Evolutionary conservation across 2,797 vertebrate species (phyloP).

Genomic region (Nannoperca obscura): DNA sequence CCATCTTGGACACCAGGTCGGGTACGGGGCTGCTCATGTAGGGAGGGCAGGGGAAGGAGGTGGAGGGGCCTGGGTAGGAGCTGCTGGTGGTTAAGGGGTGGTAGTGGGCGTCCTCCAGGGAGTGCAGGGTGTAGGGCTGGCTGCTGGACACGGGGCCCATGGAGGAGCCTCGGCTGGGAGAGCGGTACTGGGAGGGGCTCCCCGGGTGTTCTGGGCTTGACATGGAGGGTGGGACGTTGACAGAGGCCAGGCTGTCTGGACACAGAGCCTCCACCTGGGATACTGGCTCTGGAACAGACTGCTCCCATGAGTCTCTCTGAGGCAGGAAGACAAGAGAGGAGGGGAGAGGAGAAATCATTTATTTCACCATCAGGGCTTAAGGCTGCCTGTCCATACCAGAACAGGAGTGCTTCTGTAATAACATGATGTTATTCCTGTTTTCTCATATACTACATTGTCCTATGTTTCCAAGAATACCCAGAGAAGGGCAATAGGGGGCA

Average conservation of each 20-base stretch:
- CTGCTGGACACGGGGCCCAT: conserved; percentile 73
- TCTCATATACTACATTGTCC: background rate
- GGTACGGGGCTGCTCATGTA: conserved; percentile 83
- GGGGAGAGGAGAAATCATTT: conserved; percentile 19
- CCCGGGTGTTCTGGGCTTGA: conserved; percentile 81
- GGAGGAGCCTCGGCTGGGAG: conserved; percentile 81
- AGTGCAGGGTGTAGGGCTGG: conserved; percentile 88
- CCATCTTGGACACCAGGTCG: conserved; percentile 87
- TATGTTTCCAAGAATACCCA: background rate
- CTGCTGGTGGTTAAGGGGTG: conserved; percentile 71
- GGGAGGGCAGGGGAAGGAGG: conserved; percentile 85
- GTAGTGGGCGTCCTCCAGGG: conserved; percentile 91
- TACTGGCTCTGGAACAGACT: conserved; percentile 82
- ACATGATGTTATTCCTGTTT: background rate
- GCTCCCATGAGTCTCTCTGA: conserved; percentile 94
- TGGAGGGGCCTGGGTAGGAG: conserved; percentile 76
- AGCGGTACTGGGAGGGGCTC: conserved; percentile 84
- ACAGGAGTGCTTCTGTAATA: background rate
- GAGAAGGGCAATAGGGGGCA: background rate
- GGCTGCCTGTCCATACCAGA: background rate
- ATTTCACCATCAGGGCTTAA: conserved; percentile 7
- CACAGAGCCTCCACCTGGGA: conserved; percentile 84
- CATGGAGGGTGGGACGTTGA: conserved; percentile 79
- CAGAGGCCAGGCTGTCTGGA: conserved; percentile 80
- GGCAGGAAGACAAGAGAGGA: conserved; percentile 36